Conservation (phyloP, 1,140 invertebrate genomes). For the Listronotus oregonensis region DNA sequence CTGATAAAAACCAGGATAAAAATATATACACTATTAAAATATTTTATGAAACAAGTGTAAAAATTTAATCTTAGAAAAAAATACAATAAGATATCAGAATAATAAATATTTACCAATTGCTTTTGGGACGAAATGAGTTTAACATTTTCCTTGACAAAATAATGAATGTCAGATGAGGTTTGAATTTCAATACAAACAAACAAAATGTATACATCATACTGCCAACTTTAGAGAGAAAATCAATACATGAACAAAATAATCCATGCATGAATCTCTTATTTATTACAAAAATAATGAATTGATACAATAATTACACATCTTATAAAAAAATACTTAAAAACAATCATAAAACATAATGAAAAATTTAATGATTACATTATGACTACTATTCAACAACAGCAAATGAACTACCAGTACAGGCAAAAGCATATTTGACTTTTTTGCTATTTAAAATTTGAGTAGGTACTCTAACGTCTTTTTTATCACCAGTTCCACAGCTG, state of each 20-base stretch:
- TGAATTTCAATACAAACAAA: conserved; percentile 40
- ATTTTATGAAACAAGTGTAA: neutral
- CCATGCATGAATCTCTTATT: conserved; percentile 48
- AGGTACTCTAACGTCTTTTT: conserved; percentile 62
- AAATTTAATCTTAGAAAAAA: conserved; percentile 7
- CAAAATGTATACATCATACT: conserved; percentile 9
- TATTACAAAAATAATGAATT: conserved; percentile 54
- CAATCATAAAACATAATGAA: conserved; percentile 33
- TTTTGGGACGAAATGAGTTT: conserved; percentile 42
- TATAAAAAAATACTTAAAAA: conserved; percentile 55
- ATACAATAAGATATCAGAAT: conserved; percentile 9
- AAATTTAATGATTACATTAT: conserved; percentile 7
- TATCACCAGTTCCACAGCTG: conserved; percentile 77
- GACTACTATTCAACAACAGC: conserved; percentile 56
- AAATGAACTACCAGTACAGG: conserved; percentile 64
- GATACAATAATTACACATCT: conserved; percentile 52
- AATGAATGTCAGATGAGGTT: conserved; percentile 15
- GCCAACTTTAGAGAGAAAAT: conserved; percentile 26
- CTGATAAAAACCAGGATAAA: conserved; percentile 3
- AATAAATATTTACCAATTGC: conserved; percentile 42
- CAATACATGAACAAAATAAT: conserved; percentile 30
- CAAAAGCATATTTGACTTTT: conserved; percentile 56
- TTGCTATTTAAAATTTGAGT: conserved; percentile 52
- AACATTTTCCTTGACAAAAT: conserved; percentile 37
- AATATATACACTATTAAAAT: neutral